phyloP scores from a whole-genome alignment of 2,113 vertebrate genomes.

The Arizona elegans region DNA sequence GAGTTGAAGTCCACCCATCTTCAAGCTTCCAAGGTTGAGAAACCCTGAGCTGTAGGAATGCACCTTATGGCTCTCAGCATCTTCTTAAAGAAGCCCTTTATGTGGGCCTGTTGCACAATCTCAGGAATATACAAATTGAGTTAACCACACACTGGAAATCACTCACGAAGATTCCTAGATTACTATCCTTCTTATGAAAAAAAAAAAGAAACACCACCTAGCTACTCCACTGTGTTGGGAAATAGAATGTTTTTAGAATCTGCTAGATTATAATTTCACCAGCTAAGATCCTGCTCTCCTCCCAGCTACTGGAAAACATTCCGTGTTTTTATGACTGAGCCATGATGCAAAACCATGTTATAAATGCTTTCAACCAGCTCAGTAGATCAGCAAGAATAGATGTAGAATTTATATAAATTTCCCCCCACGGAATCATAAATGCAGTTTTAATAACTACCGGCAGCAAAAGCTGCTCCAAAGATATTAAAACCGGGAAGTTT shows the following conservation, averaged over 20 bases:
- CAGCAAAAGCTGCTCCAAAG: not conserved
- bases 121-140: not conserved
- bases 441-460: not conserved
- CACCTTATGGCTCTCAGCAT: not conserved
- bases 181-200: not conserved
- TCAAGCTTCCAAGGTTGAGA: too few relatives aligned
- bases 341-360: not conserved
- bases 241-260: not conserved
- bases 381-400: not conserved
- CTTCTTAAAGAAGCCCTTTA: not conserved
- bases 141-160: not conserved
- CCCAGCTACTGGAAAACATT: not conserved
- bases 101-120: not conserved
- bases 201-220: not conserved
- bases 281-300: not conserved
- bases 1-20: too few relatives aligned
- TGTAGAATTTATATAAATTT: not conserved
- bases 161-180: not conserved
- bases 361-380: not conserved
- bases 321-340: not conserved
- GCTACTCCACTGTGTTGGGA: not conserved
- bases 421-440: not conserved
- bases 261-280: not conserved
- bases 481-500: conserved; percentile 41
- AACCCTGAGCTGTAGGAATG: not conserved